These are phyloP conservation scores for Cremastobaeus sp. DNA, from an alignment of 2,888 invertebrate species.

Conservation along the genomic window DNA sequence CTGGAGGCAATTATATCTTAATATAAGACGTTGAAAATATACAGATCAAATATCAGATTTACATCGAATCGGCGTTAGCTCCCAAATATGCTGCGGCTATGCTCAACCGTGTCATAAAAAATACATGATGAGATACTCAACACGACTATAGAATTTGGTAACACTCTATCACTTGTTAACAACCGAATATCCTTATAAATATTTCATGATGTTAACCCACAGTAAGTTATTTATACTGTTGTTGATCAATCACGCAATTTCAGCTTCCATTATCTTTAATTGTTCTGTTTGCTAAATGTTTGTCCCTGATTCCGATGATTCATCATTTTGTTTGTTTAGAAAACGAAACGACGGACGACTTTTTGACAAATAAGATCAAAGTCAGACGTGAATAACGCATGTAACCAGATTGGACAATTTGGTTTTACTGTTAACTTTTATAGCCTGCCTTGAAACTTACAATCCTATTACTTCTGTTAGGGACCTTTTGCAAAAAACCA, in stretches of 20 bases:
- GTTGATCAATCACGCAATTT: no score
- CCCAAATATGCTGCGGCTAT: conserved; percentile 38
- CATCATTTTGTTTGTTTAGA: no score
- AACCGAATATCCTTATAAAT: conserved; percentile 39
- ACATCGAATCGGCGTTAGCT: conserved; percentile 9
- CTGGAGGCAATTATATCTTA: conserved; percentile 4
- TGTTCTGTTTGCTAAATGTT: no score
- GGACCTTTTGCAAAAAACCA: conserved; percentile 1
- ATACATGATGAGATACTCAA: conserved; percentile 33
- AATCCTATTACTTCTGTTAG: no score
- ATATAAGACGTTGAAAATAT: conserved; percentile 17
- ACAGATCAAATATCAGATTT: conserved; percentile 14
- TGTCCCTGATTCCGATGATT: no score
- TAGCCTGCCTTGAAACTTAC: no score
- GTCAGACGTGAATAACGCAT: no score
- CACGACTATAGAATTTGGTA: conserved; percentile 37
- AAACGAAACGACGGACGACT: no score
- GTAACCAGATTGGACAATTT: no score
- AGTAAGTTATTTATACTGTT: conserved; percentile 4
- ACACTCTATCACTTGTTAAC: conserved; percentile 45
- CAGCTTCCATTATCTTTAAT: no score
- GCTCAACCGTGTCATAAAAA: conserved; percentile 27
- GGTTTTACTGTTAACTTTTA: no score
- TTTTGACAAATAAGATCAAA: no score
- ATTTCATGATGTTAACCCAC: conserved; percentile 32